A percentile compares a stretch with the other conserved stretches of the same genome.
These are phyloP conservation scores for Zele albiditarsus DNA, from an alignment of 2,888 invertebrate species.

Conservation along the genomic window DNA sequence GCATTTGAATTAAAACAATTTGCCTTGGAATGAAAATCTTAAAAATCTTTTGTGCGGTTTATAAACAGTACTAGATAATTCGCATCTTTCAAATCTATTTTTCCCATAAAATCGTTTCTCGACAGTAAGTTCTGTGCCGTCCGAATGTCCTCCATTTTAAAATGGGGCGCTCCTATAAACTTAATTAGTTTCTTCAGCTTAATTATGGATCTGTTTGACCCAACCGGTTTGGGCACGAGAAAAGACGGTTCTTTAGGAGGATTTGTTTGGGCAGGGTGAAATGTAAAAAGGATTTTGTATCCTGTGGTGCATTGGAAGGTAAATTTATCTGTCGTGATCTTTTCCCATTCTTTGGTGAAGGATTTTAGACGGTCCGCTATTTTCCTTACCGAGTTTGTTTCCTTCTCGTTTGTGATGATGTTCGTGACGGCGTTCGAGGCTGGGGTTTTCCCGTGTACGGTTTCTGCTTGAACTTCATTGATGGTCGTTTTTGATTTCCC, in stretches of 20 bases:
- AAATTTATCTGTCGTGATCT: conserved; percentile 34
- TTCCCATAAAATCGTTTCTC: neutral
- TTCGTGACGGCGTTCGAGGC: conserved; percentile 22
- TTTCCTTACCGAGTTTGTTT: conserved; percentile 35
- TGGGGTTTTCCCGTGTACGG: neutral
- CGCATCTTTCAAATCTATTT: conserved; percentile 2
- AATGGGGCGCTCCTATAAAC: conserved; percentile 18
- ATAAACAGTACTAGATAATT: neutral
- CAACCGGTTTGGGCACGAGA: conserved; percentile 20
- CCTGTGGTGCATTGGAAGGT: conserved; percentile 21
- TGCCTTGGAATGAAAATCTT: neutral
- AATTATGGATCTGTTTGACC: conserved; percentile 12
- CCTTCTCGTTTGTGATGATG: conserved; percentile 39
- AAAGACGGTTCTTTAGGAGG: neutral
- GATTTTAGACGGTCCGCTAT: conserved; percentile 23
- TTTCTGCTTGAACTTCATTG: conserved; percentile 15
- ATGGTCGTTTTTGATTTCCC: conserved; percentile 28
- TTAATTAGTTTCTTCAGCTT: conserved; percentile 31
- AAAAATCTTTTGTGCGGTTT: neutral
- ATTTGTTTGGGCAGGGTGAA: neutral
- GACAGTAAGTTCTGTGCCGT: neutral
- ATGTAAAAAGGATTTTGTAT: conserved; percentile 7
- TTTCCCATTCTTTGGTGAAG: conserved; percentile 23
- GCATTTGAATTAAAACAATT: conserved; percentile 23
- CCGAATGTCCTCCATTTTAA: conserved; percentile 32